Conservation (phyloP, 2,888 invertebrate genomes). For the Teinopalpus imperialis region DNA sequence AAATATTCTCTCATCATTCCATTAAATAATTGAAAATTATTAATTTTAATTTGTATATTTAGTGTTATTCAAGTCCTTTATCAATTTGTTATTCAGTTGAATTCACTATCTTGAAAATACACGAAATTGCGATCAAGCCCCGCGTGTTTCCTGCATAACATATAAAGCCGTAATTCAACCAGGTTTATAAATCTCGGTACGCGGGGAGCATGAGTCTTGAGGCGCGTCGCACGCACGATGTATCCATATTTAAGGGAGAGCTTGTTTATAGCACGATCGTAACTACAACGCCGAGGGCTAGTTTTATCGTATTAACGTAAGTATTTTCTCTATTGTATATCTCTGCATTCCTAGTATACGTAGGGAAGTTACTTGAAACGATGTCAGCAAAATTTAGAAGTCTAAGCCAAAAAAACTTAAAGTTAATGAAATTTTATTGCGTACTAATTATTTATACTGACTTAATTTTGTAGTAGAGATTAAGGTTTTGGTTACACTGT, state of each 20-base stretch:
- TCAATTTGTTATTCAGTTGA: too few relatives aligned
- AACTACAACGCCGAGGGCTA: conserved; percentile 20
- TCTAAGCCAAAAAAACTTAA: not conserved
- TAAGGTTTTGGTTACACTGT: too few relatives aligned
- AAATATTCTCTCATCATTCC: too few relatives aligned
- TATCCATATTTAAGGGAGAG: conserved; percentile 53
- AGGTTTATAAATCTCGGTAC: conserved; percentile 51
- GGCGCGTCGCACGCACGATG: conserved; percentile 52
- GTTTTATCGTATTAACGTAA: conserved; percentile 19
- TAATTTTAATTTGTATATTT: too few relatives aligned
- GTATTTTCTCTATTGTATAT: conserved; percentile 4
- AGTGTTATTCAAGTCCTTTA: too few relatives aligned
- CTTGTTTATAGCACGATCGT: conserved; percentile 25
- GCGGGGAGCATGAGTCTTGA: conserved; percentile 46
- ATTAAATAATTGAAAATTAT: too few relatives aligned
- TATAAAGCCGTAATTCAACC: conserved; percentile 32
- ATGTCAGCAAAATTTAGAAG: not conserved
- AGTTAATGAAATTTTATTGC: too few relatives aligned
- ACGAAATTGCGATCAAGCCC: not conserved
- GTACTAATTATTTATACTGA: too few relatives aligned
- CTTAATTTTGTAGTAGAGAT: too few relatives aligned
- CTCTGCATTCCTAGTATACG: conserved; percentile 4
- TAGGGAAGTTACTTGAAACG: conserved; percentile 1
- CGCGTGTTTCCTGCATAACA: conserved; percentile 15
- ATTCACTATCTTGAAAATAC: not conserved